Evolutionary conservation across 2,113 vertebrate genomes (phyloP).

Genomic region (Myrmecophaga tridactyla): DNA sequence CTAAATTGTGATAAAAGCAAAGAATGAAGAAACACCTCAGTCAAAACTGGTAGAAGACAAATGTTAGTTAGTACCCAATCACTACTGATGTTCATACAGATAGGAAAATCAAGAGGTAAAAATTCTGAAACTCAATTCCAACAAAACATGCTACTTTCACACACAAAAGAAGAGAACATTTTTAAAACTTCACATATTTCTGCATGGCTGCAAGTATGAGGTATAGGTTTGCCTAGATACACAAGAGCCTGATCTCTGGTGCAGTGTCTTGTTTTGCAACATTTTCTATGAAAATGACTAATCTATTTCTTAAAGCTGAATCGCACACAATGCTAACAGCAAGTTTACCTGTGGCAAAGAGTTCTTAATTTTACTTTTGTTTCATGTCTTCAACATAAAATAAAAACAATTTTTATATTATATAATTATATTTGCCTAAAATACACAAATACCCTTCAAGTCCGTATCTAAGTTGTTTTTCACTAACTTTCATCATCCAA

Average conservation of each 20-base stretch:
- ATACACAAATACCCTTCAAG: neutral
- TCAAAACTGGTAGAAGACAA: neutral
- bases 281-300: neutral
- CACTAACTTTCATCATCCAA: constrained; percentile 23
- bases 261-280: too few relatives aligned
- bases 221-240: neutral
- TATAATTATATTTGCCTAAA: neutral
- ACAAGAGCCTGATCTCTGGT: too few relatives aligned
- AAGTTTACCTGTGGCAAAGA: neutral
- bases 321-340: neutral
- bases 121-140: neutral
- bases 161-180: neutral
- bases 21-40: neutral
- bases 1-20: neutral
- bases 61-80: neutral
- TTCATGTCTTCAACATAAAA: neutral
- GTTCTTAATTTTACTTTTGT: neutral
- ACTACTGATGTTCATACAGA: neutral
- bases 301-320: neutral
- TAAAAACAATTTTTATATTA: neutral
- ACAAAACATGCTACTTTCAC: neutral
- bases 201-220: neutral
- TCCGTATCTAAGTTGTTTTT: neutral
- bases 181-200: neutral
- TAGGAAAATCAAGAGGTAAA: neutral